Percentiles rank a stretch among this genome's conserved stretches.
Evolutionary conservation across 2,888 invertebrate genomes (phyloP).

Genomic region (Lasioglossum pauxillum): DNA sequence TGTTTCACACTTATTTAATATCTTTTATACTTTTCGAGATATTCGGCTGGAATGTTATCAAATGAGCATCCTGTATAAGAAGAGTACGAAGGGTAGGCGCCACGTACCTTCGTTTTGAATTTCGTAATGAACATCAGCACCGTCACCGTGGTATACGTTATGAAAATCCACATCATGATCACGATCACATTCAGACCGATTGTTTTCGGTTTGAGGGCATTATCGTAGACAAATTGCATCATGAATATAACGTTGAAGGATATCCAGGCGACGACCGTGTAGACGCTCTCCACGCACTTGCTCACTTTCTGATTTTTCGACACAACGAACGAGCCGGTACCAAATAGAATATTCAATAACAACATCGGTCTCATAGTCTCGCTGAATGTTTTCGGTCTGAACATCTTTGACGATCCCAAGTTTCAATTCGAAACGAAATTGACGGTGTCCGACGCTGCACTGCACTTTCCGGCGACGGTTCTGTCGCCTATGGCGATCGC

Average conservation of each 20-base stretch:
- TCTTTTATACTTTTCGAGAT: no score
- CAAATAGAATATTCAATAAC: not conserved
- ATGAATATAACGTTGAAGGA: rapidly evolving
- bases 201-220: rapidly evolving
- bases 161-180: rapidly evolving
- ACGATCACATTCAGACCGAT: rapidly evolving
- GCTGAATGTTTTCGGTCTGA: not conserved
- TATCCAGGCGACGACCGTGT: not conserved
- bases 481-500: not conserved
- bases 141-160: rapidly evolving
- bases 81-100: no score
- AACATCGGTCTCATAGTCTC: not conserved
- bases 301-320: not conserved
- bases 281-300: not conserved
- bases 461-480: not conserved
- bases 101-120: not conserved
- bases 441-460: not conserved
- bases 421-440: not conserved
- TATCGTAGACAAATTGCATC: rapidly evolving
- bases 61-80: no score
- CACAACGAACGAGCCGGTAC: not conserved
- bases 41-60: no score
- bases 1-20: no score
- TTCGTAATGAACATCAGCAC: not conserved
- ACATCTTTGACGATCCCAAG: not conserved